phyloP scores from a whole-genome alignment of 1,140 invertebrate genomes.

The Pygmarrhopalites habei region DNA sequence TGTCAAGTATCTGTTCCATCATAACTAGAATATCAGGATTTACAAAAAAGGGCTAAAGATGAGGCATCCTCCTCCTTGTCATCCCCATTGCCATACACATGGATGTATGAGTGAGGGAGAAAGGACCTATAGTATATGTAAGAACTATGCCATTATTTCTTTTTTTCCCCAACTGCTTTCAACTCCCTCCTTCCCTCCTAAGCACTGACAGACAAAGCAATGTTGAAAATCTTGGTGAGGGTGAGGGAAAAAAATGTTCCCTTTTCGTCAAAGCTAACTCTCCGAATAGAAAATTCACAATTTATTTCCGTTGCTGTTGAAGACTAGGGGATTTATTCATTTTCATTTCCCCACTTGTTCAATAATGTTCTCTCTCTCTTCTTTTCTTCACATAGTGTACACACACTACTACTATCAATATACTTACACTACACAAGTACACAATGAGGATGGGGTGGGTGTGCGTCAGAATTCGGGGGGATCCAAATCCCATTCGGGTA shows the following conservation, averaged over 20 bases:
- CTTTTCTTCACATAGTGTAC: conserved; percentile 1
- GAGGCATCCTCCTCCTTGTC: no score
- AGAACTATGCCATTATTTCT: no score
- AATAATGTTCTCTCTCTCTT: conserved; percentile 21
- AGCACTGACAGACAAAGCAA: background rate
- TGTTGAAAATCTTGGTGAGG: no score
- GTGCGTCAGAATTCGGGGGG: background rate
- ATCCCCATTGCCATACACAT: no score
- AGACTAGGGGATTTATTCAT: conserved; percentile 31
- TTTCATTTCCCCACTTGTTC: conserved; percentile 36
- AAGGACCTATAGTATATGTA: no score
- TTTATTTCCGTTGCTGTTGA: conserved; percentile 24
- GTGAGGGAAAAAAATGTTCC: conserved; percentile 6
- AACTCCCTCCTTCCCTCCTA: background rate
- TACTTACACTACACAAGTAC: background rate
- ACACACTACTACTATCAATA: background rate
- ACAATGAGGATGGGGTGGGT: background rate
- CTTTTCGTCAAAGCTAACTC: conserved; percentile 19
- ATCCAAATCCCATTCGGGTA: conserved; percentile 16
- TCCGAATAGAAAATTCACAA: conserved; percentile 32
- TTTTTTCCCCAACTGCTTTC: background rate
- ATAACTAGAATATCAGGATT: no score
- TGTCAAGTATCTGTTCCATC: no score
- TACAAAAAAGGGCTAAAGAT: no score
- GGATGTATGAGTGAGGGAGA: no score